A percentile compares a stretch with the other conserved stretches of the same genome.
phyloP scores from a whole-genome alignment of 2,888 invertebrate species.

The Phymatocera aterrima region DNA sequence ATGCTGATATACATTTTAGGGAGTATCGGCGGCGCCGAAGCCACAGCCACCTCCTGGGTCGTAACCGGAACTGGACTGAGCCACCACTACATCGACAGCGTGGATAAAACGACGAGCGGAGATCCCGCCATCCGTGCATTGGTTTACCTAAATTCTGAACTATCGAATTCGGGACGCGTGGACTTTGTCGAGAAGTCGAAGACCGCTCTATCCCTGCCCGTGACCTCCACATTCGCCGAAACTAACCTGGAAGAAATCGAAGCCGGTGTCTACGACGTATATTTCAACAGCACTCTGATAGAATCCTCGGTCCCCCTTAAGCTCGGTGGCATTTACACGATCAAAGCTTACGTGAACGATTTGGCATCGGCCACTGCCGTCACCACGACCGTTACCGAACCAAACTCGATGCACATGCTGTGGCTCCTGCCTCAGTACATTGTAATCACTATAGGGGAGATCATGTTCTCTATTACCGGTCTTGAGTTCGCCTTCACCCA shows the following conservation, averaged over 20 bases:
- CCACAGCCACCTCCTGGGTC: conserved; percentile 55
- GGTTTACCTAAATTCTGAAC: conserved; percentile 58
- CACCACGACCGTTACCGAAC: conserved; percentile 77
- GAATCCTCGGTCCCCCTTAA: conserved; percentile 72
- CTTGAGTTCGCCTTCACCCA: conserved; percentile 97
- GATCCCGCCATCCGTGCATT: conserved; percentile 70
- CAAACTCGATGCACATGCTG: conserved; percentile 87
- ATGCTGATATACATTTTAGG: conserved; percentile 21
- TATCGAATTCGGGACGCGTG: not conserved
- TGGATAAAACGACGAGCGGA: conserved; percentile 66
- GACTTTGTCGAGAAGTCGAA: not conserved
- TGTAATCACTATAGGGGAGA: conserved; percentile 94
- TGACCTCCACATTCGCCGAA: conserved; percentile 4
- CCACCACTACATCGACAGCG: conserved; percentile 59
- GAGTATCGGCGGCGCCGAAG: conserved; percentile 33
- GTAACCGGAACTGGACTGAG: conserved; percentile 39
- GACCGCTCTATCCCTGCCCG: not conserved
- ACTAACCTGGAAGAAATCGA: conserved; percentile 61
- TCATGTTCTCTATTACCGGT: conserved; percentile 97
- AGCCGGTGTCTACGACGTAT: conserved; percentile 71
- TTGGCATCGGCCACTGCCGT: conserved; percentile 59
- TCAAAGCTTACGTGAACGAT: conserved; percentile 74
- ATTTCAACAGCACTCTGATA: conserved; percentile 69
- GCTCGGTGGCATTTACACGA: conserved; percentile 82
- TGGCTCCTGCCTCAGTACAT: conserved; percentile 95